A percentile compares a stretch with the other conserved stretches of the same genome.
Evolutionary conservation across 2,797 vertebrate genomes (phyloP).

Genomic region (Uromys caudimaculatus): DNA sequence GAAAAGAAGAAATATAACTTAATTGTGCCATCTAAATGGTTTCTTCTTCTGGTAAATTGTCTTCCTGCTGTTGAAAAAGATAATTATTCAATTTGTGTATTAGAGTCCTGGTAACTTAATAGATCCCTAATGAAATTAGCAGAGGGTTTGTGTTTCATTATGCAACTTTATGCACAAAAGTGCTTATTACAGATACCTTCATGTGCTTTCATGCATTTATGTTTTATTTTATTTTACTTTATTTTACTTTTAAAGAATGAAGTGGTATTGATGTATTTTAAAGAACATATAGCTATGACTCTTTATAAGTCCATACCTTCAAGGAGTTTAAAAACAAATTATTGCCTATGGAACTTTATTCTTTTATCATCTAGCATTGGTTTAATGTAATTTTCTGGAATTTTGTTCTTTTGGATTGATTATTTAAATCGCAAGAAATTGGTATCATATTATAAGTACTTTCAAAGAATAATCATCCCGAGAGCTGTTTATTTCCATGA

Average conservation of each 20-base stretch:
- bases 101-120: constrained; percentile 75
- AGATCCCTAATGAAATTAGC: constrained; percentile 75
- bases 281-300: background rate
- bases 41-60: constrained; percentile 74
- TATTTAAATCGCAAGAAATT: background rate
- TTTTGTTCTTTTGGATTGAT: background rate
- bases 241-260: background rate
- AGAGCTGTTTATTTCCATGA: constrained; percentile 10
- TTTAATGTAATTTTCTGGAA: background rate
- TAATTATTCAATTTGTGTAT: constrained; percentile 74
- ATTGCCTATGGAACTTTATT: background rate
- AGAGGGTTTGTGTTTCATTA: constrained; percentile 63
- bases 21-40: constrained; percentile 72
- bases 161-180: constrained; percentile 52
- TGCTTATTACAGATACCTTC: constrained; percentile 32
- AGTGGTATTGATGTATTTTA: background rate
- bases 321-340: constrained; percentile 24
- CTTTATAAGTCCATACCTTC: constrained; percentile 15
- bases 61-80: constrained; percentile 74
- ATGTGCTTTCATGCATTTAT: constrained; percentile 33
- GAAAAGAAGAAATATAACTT: constrained; percentile 75
- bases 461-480: constrained; percentile 24
- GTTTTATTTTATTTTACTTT: background rate
- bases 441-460: background rate
- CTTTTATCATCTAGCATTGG: background rate